Evolutionary conservation across 2,888 invertebrate genomes (phyloP).

Genomic region (Drosophila hamatofila): DNA sequence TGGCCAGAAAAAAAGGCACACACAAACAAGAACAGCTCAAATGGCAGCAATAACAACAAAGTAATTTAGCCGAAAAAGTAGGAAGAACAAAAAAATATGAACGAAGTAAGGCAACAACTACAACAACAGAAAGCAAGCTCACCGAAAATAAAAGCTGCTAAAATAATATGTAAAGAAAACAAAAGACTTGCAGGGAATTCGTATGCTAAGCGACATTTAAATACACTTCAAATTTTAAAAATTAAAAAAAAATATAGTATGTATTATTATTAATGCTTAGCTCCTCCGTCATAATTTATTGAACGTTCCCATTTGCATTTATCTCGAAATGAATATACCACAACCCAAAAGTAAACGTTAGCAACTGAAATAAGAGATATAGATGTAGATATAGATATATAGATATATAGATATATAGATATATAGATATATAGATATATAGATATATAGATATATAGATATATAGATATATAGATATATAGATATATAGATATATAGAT

Average conservation of each 20-base stretch:
- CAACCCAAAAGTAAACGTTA: conserved; percentile 43
- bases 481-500: not conserved
- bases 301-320: conserved; percentile 21
- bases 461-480: not conserved
- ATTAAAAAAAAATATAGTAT: not conserved
- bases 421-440: not conserved
- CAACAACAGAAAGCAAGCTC: conserved; percentile 29
- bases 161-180: conserved; percentile 39
- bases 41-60: conserved; percentile 28
- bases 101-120: conserved; percentile 7
- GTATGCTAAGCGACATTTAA: not conserved
- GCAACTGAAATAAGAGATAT: conserved; percentile 25
- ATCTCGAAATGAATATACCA: conserved; percentile 36
- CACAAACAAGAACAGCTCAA: conserved; percentile 39
- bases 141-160: conserved; percentile 49
- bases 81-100: conserved; percentile 8
- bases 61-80: conserved; percentile 30
- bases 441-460: not conserved
- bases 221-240: conserved; percentile 13
- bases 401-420: not conserved
- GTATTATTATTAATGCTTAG: not conserved
- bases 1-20: conserved; percentile 43
- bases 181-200: not conserved
- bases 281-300: conserved; percentile 10
- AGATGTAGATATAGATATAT: not conserved